A percentile compares a stretch with the other conserved stretches of the same genome.
These are phyloP conservation scores for Euzetes globulus DNA, from an alignment of 2,888 invertebrate species.

Conservation along the genomic window DNA sequence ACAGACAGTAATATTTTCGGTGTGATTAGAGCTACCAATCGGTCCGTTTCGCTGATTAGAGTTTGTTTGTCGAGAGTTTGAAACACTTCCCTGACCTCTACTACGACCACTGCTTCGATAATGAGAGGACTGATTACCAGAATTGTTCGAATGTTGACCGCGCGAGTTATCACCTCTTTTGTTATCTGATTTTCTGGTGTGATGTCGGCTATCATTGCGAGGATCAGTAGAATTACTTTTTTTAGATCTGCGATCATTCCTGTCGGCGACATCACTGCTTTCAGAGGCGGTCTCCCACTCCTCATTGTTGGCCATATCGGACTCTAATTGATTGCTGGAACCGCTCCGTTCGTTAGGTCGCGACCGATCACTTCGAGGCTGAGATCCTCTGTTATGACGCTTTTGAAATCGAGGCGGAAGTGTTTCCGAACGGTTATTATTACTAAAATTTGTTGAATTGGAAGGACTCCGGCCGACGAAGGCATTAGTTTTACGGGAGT, in stretches of 20 bases:
- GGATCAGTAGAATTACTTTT: constrained; percentile 44
- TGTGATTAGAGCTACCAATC: constrained; percentile 1
- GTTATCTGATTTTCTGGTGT: constrained; percentile 42
- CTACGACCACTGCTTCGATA: not conserved
- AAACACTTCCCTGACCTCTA: constrained; percentile 1
- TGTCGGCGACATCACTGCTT: constrained; percentile 60
- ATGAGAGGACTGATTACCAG: not conserved
- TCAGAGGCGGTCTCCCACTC: constrained; percentile 73
- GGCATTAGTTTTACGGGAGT: not conserved
- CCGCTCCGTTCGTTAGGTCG: constrained; percentile 44
- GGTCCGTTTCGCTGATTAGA: constrained; percentile 2
- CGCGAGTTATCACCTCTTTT: constrained; percentile 39
- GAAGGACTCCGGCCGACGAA: not conserved
- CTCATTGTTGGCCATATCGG: constrained; percentile 45
- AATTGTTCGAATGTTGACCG: not conserved
- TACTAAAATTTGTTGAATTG: not conserved
- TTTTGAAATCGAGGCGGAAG: constrained; percentile 41
- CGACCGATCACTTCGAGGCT: constrained; percentile 44
- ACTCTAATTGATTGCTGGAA: constrained; percentile 38
- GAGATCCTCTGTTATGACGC: constrained; percentile 33
- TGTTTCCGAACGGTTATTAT: constrained; percentile 34
- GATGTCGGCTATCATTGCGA: constrained; percentile 44
- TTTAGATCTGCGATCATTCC: constrained; percentile 43
- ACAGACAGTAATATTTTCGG: constrained; percentile 1
- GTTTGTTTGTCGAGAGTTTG: not conserved